Percentiles rank a stretch among this genome's conserved stretches.
These are phyloP conservation scores for Scolopax rusticola DNA, from an alignment of 2,797 vertebrate genomes.

Conservation along the genomic window DNA sequence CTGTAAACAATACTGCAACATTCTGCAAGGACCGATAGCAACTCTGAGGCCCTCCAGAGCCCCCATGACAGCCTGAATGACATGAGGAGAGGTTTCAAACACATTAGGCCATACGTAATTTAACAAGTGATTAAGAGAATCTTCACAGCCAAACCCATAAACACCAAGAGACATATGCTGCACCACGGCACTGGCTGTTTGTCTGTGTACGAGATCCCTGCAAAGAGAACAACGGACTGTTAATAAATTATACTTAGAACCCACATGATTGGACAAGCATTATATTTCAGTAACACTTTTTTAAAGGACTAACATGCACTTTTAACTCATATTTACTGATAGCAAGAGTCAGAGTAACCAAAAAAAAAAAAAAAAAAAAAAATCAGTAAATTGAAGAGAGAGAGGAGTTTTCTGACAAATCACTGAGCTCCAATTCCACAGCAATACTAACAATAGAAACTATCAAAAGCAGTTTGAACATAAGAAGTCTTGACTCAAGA, in stretches of 20 bases:
- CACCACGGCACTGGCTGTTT: constrained; percentile 96
- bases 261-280: not conserved
- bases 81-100: constrained; percentile 97
- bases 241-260: not conserved
- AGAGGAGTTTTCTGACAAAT: not conserved
- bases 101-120: constrained; percentile 99
- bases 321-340: not conserved
- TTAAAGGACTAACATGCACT: not conserved
- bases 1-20: constrained; percentile 99
- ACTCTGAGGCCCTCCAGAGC: constrained; percentile 96
- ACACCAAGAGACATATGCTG: constrained; percentile 99
- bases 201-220: constrained; percentile 96
- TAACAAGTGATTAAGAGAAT: constrained; percentile 95
- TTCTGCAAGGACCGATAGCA: constrained; percentile 96
- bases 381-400: not conserved
- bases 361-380: not conserved
- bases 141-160: constrained; percentile 97
- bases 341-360: not conserved
- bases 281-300: not conserved
- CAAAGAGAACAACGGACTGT: not conserved
- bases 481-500: not conserved
- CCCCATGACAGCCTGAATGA: constrained; percentile 99
- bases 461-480: not conserved
- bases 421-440: not conserved
- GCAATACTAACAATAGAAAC: not conserved